Percentiles rank a stretch among this genome's conserved stretches.
Conservation (phyloP, 1,140 invertebrate species). For the Bombyx mori region DNA sequence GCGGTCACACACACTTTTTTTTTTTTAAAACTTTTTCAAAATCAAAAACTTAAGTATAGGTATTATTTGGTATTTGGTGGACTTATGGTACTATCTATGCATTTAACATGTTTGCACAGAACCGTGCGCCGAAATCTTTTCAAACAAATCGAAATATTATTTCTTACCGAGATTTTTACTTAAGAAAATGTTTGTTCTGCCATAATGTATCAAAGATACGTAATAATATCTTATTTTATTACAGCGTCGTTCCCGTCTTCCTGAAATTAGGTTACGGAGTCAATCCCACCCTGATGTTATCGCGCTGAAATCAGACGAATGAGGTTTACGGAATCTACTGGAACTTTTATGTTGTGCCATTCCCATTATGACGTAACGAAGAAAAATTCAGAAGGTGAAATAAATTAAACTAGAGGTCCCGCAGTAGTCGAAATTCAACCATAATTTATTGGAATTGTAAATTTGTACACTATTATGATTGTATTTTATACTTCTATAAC, state of each 20-base stretch:
- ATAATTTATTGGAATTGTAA: too few relatives aligned
- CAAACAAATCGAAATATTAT: not conserved
- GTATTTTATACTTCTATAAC: too few relatives aligned
- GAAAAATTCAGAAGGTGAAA: not conserved
- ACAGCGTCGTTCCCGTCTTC: slow-evolving; percentile 8
- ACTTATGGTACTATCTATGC: too few relatives aligned
- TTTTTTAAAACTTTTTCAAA: too few relatives aligned
- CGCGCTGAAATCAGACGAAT: slow-evolving; percentile 18
- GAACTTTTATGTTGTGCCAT: slow-evolving; percentile 9
- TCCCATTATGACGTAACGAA: not conserved
- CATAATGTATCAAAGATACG: slow-evolving; percentile 1
- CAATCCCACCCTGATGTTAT: slow-evolving; percentile 8
- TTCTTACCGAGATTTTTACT: slow-evolving; percentile 3
- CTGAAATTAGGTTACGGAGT: slow-evolving; percentile 24
- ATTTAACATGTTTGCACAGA: slow-evolving; percentile 2
- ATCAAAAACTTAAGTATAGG: too few relatives aligned
- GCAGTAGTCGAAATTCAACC: not conserved
- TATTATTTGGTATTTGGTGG: too few relatives aligned
- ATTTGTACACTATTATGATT: too few relatives aligned
- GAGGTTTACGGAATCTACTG: slow-evolving; percentile 17
- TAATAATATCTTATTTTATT: slow-evolving; percentile 9
- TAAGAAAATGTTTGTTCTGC: slow-evolving; percentile 3
- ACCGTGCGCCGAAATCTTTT: too few relatives aligned
- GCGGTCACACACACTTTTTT: too few relatives aligned
- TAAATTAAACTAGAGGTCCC: not conserved